These are phyloP conservation scores for Saguinus midas DNA, from an alignment of 2,113 vertebrate genomes.

Conservation along the genomic window DNA sequence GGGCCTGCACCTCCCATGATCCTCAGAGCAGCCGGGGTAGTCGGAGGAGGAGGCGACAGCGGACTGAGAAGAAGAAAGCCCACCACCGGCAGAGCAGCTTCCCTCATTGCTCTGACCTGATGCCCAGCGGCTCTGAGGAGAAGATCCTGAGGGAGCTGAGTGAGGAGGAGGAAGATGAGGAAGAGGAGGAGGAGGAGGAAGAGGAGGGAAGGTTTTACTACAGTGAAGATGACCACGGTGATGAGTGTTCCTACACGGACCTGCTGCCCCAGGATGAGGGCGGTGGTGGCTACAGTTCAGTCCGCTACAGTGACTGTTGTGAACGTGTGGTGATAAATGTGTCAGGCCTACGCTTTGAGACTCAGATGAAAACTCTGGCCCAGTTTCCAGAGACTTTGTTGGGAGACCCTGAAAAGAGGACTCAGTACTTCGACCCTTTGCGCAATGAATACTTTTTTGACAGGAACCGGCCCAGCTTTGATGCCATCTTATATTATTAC, in stretches of 20 bases:
- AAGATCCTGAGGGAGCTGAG: conserved; percentile 95
- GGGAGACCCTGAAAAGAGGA: conserved; percentile 94
- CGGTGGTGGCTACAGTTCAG: conserved; percentile 87
- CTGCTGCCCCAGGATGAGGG: conserved; percentile 87
- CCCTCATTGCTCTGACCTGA: conserved; percentile 92
- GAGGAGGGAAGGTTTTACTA: conserved; percentile 87
- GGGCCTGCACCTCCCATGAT: conserved; percentile 83
- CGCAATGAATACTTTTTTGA: conserved; percentile 99
- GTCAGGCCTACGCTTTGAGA: conserved; percentile 96
- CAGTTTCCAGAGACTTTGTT: conserved; percentile 97
- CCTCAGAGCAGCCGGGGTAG: conserved; percentile 79
- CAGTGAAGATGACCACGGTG: conserved; percentile 90
- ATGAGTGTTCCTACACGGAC: conserved; percentile 90
- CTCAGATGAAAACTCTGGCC: conserved; percentile 95
- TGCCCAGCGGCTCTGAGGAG: conserved; percentile 96
- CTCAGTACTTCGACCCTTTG: conserved; percentile 97
- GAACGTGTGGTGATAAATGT: conserved; percentile 98
- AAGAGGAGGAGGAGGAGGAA: conserved; percentile 87
- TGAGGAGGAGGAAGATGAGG: conserved; percentile 91
- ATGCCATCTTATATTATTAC: conserved; percentile 98
- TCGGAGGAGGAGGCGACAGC: conserved; percentile 70
- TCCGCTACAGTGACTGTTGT: conserved; percentile 93
- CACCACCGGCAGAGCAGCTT: conserved; percentile 82
- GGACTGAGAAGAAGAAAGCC: conserved; percentile 69
- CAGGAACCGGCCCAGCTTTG: conserved; percentile 96